Base-by-base conservation (phyloP, 2,888 invertebrate species). In the Lissocephala sabroskyi region DNA sequence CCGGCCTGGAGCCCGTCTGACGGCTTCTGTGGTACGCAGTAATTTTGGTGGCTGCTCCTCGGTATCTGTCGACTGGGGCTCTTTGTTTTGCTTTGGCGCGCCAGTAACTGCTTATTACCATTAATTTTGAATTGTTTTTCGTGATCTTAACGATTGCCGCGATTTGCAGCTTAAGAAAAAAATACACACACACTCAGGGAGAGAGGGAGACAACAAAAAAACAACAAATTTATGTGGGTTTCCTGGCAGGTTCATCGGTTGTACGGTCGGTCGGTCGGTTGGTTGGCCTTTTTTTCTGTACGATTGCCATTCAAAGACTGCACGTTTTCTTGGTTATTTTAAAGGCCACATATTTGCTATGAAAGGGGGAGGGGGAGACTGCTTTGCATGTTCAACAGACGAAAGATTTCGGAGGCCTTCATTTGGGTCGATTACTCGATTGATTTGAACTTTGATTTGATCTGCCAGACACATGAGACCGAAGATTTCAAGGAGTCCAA, bases 11-110 rank as follows among this genome's bases (percentile, higher is more conserved):
- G 65, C 59, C 55, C 59, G 79, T 74, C 79, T 63, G 73, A 74
- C 78, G 73, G 84, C 84, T 84, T 81, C 84, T 84, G 84, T 82
- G 82, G 74, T 84, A 84, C 84, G 84, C 84, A 84, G 83, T 84
- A 84, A 84, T 84, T 84, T 84, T 68, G 79, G 43, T 28, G n/a
- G 16, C 26, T 36, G 3, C 7, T 23, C 7, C 7, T 23, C 7
- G 3, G 23, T 23, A 5, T 23, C 7, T 23, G 10, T 36, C 18
- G 41, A 28, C 45, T 4, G 50, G 57, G 59, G 56, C 56, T 50
- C 62, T 62, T 62, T 62, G 62, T 62, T 62, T 62, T 62, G 59
- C 62, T 62, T 62, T 62, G 62, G 62, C 62, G 62, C 62, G 59
- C 59, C 62, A 57, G 68, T 71, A 81, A 82, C 83, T 81, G 82